These are phyloP conservation scores for Sebastolobus altivelis DNA, from an alignment of 2,797 vertebrate genomes.

Conservation along the genomic window DNA sequence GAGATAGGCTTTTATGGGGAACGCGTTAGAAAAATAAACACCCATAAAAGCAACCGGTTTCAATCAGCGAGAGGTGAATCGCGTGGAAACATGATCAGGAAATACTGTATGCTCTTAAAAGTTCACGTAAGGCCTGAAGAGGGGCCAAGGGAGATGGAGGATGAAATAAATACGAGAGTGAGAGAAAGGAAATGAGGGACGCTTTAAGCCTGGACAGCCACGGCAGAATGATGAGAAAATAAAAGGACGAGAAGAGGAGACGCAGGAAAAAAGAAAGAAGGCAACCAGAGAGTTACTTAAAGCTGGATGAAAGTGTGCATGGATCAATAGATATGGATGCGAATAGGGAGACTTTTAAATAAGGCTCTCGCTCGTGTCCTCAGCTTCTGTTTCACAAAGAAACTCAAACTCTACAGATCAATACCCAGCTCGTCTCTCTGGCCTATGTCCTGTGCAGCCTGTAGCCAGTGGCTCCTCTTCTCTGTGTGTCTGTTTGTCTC, in stretches of 20 bases:
- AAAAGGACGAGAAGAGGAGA: constrained; percentile 44
- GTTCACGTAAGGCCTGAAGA: constrained; percentile 48
- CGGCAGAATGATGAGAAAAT: constrained; percentile 36
- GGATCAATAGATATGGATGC: constrained; percentile 81
- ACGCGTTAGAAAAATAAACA: constrained; percentile 66
- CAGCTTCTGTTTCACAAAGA: constrained; percentile 82
- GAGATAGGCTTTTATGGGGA: constrained; percentile 62
- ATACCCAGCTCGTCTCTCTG: constrained; percentile 66
- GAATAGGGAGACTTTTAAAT: constrained; percentile 82
- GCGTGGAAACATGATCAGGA: constrained; percentile 58
- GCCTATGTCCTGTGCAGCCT: constrained; percentile 56
- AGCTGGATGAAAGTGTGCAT: constrained; percentile 69
- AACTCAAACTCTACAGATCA: constrained; percentile 78
- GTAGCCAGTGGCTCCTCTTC: constrained; percentile 61
- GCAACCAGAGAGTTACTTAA: constrained; percentile 74
- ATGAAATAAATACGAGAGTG: constrained; percentile 39
- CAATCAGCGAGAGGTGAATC: constrained; percentile 57
- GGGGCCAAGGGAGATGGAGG: constrained; percentile 23
- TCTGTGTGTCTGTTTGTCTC: constrained; percentile 52
- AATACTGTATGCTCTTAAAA: constrained; percentile 55
- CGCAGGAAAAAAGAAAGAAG: constrained; percentile 42
- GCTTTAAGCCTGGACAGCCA: constrained; percentile 22
- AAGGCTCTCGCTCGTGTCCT: constrained; percentile 71
- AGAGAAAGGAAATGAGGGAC: constrained; percentile 26
- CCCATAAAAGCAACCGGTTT: constrained; percentile 51